Evolutionary conservation across 1,140 invertebrate genomes (phyloP).

Genomic region (Hyphantria cunea): DNA sequence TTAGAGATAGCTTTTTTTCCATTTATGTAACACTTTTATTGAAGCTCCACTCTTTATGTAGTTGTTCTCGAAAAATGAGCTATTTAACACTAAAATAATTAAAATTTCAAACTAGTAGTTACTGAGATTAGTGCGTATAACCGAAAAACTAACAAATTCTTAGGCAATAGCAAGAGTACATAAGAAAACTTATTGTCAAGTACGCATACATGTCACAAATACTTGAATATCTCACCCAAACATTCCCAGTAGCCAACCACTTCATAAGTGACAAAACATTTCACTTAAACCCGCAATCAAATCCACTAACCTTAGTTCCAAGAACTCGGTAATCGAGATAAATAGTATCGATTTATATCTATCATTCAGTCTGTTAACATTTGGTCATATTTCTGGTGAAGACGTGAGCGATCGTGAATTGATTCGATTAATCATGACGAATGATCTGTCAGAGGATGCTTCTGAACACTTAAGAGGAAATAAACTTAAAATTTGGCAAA

Average conservation of each 20-base stretch:
- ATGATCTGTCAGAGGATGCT: conserved; percentile 5
- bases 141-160: no score
- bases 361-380: conserved; percentile 33
- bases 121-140: no score
- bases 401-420: conserved; percentile 19
- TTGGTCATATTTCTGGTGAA: conserved; percentile 25
- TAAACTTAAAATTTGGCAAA: not conserved
- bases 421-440: conserved; percentile 20
- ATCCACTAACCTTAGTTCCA: conserved; percentile 11
- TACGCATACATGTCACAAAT: not conserved
- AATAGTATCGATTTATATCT: conserved; percentile 46
- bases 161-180: no score
- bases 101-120: no score
- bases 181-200: no score
- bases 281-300: conserved; percentile 15
- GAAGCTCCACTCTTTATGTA: no score
- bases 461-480: not conserved
- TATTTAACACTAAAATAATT: no score
- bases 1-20: no score
- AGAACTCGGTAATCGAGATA: conserved; percentile 39
- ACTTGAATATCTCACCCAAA: not conserved
- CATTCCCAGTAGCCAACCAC: conserved; percentile 10
- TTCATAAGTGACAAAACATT: conserved; percentile 22
- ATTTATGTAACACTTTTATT: no score
- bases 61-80: no score